Evolutionary conservation across 2,113 vertebrate genomes (phyloP).

Genomic region (Misgurnus anguillicaudatus): DNA sequence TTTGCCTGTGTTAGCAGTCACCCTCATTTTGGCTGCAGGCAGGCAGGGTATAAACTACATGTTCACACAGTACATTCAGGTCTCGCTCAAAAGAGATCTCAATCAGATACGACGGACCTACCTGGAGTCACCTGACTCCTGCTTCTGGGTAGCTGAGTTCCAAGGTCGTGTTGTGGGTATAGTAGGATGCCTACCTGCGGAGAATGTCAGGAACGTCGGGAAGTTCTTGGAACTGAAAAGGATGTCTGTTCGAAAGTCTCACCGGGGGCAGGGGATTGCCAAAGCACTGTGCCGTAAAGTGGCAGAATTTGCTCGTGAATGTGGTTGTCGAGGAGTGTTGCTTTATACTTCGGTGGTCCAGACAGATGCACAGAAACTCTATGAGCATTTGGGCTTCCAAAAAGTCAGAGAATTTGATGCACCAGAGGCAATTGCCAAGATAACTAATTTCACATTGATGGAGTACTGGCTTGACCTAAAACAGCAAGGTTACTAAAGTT

Average conservation of each 20-base stretch:
- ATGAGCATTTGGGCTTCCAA: slow-evolving; percentile 70
- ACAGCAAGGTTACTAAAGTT: not conserved
- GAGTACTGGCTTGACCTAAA: slow-evolving; percentile 73
- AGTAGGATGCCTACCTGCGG: slow-evolving; percentile 65
- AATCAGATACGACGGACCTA: slow-evolving; percentile 61
- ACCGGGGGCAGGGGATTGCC: slow-evolving; percentile 73
- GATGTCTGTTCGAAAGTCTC: slow-evolving; percentile 66
- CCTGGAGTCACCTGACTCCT: slow-evolving; percentile 62
- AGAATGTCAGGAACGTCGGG: accelerated
- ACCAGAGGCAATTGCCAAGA: slow-evolving; percentile 56
- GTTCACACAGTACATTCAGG: slow-evolving; percentile 69
- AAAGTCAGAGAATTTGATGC: slow-evolving; percentile 59
- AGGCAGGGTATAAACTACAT: slow-evolving; percentile 63
- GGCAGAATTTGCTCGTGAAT: slow-evolving; percentile 64
- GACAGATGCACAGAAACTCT: slow-evolving; percentile 75
- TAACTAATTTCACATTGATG: slow-evolving; percentile 70
- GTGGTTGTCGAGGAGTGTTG: slow-evolving; percentile 64
- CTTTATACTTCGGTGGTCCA: slow-evolving; percentile 74
- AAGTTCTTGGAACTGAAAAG: slow-evolving; percentile 73
- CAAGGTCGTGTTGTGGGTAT: slow-evolving; percentile 71
- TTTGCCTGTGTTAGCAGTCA: slow-evolving; percentile 69
- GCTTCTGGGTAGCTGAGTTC: slow-evolving; percentile 78
- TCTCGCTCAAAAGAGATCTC: slow-evolving; percentile 65
- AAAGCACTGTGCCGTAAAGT: slow-evolving; percentile 71
- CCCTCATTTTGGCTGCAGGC: slow-evolving; percentile 68